Evolutionary conservation across 2,113 vertebrate species (phyloP).

Genomic region (Melanocharis versteri): DNA sequence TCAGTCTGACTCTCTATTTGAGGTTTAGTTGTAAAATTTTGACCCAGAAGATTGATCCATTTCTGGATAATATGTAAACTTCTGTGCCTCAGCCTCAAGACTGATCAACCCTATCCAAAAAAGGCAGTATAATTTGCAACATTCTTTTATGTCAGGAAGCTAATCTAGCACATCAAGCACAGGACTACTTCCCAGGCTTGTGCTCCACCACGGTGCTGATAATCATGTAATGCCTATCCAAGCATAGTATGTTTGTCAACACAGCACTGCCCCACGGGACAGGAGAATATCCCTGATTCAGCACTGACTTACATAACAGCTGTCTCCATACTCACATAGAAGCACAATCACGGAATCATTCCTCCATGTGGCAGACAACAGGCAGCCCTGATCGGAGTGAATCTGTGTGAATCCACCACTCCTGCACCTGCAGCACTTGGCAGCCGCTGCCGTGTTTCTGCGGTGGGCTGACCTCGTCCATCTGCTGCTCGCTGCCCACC

Average conservation of each 20-base stretch:
- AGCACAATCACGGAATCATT: neutral
- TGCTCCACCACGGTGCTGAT: neutral
- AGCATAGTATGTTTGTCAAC: neutral
- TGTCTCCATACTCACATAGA: neutral
- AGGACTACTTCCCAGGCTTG: neutral
- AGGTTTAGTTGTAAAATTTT: neutral
- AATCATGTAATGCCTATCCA: neutral
- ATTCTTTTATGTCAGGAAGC: neutral
- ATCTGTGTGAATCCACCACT: neutral
- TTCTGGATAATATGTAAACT: neutral
- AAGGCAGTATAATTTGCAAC: neutral
- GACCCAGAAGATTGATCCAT: neutral
- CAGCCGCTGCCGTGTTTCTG: neutral
- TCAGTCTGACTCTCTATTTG: neutral
- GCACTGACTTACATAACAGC: neutral
- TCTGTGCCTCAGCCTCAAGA: neutral
- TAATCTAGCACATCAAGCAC: neutral
- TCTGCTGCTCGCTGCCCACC: neutral
- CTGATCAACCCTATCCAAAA: neutral
- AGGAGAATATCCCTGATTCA: neutral
- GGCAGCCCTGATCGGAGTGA: rapidly evolving
- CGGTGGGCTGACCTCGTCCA: neutral
- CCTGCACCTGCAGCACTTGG: neutral
- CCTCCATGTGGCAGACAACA: rapidly evolving
- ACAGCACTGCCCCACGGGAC: neutral